Base-by-base conservation (phyloP, 2,888 invertebrate genomes). In the Sussaba pulchella region DNA sequence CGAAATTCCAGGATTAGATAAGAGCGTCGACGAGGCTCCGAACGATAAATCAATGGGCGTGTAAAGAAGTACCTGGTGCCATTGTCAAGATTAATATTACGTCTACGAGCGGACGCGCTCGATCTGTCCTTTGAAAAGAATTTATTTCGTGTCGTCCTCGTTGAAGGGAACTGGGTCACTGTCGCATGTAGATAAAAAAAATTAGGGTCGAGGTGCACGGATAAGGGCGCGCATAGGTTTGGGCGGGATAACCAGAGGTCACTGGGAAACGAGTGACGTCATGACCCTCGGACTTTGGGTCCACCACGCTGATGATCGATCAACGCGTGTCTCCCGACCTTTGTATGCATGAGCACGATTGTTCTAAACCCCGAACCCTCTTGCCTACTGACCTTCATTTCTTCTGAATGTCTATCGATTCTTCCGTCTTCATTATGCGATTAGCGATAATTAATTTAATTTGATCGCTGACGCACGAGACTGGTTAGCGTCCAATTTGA, bases 1-100 rank as follows among this genome's bases (percentile, higher is more conserved):
- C 26, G 61, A 19, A 72, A 76, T 81, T 81, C 61, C 72, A 31
- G 63, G 54, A 67, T 76, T 76, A 72, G 80, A 81, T 76, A 80
- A 80, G 64, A 31, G 67, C 4, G 17, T 31, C 31, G 17, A 39
- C 14, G 66, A 24, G 17, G 39, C 52, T 31, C 31, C 31, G 31
- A 54, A 31, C 9, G 14, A 14, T 6, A n/a, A 1, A 4, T 31
- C n/a, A 54, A 52, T 14, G 31, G 8, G 9, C 17, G 26, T n/a
- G 31, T 54, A 14, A 54, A 54, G 6, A 5, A 5, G n/a, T 39
- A 64, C 64, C 26, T 45, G 39, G 19, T n/a, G 64, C 26, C 41
- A 43, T 10, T 17, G 17, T 54, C 31, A 31, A 26, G 19, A 19
- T 21, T 4, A 26, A 9, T 21, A n/a, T 39, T 50, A 26, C 6